Evolutionary conservation across 2,888 invertebrate species (phyloP).

Genomic region (Neria commutata): DNA sequence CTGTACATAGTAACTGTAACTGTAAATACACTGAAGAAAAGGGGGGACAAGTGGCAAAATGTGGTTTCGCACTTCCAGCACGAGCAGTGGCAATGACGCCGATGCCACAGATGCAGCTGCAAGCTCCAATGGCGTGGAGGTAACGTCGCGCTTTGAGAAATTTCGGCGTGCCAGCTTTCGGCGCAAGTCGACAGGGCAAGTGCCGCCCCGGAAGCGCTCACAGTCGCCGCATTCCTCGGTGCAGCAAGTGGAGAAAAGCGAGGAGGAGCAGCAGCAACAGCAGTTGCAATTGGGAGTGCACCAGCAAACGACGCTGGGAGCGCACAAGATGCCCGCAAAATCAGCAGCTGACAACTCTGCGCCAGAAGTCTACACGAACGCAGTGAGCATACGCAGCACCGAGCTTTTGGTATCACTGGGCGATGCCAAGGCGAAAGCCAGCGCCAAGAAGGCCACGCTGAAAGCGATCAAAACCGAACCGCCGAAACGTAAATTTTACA

Average conservation of each 20-base stretch:
- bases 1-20: too few species aligned
- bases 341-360: neutral
- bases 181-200: conserved; percentile 26
- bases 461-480: conserved; percentile 43
- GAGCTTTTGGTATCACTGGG: neutral
- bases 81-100: conserved; percentile 6
- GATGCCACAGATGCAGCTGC: conserved; percentile 15
- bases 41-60: conserved; percentile 27
- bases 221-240: conserved; percentile 40
- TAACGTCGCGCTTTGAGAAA: conserved; percentile 39
- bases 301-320: neutral
- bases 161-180: conserved; percentile 43
- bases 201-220: conserved; percentile 33
- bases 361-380: neutral
- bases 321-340: too few species aligned
- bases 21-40: conserved; percentile 2
- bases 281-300: neutral
- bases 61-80: conserved; percentile 34
- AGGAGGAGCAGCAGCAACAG: conserved; percentile 27
- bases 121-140: neutral
- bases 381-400: neutral
- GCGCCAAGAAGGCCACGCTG: conserved; percentile 29
- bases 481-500: conserved; percentile 37
- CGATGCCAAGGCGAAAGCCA: neutral
- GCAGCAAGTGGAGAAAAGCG: conserved; percentile 31